Conservation (phyloP, 2,888 invertebrate genomes). For the Andrena haemorrhoa region DNA sequence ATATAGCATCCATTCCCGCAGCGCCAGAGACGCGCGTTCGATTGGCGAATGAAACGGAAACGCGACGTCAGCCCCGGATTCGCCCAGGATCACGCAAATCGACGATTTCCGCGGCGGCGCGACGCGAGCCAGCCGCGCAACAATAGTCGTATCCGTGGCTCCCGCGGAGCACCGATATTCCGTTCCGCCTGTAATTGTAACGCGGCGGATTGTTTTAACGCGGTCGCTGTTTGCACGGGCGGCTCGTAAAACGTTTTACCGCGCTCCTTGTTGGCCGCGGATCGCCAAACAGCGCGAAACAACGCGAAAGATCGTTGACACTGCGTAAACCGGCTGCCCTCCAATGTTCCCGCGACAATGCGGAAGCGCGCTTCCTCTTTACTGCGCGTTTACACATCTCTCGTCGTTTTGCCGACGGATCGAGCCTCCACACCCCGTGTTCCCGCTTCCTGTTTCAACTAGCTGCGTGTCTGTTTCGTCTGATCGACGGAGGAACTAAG, state of each 20-base stretch:
- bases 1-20: background rate
- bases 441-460: background rate
- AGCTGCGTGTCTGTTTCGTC: too few relatives aligned
- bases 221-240: slow-evolving; percentile 50
- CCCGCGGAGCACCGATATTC: slow-evolving; percentile 42
- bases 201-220: slow-evolving; percentile 61
- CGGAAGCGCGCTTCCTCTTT: background rate
- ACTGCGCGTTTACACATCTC: background rate
- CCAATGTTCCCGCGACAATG: slow-evolving; percentile 22
- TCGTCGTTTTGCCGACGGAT: background rate
- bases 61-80: slow-evolving; percentile 20
- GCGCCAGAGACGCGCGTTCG: background rate
- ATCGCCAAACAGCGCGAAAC: slow-evolving; percentile 38
- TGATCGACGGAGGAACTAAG: background rate
- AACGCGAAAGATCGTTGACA: slow-evolving; percentile 63
- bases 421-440: background rate
- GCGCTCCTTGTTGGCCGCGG: slow-evolving; percentile 55
- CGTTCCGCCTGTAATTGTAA: slow-evolving; percentile 58
- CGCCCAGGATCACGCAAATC: slow-evolving; percentile 44
- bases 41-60: background rate
- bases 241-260: slow-evolving; percentile 71
- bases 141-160: slow-evolving; percentile 45
- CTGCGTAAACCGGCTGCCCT: slow-evolving; percentile 56
- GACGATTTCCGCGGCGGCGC: slow-evolving; percentile 24
- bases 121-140: slow-evolving; percentile 10